Evolutionary conservation across 2,113 vertebrate genomes (phyloP).

Genomic region (Sciurus niger): DNA sequence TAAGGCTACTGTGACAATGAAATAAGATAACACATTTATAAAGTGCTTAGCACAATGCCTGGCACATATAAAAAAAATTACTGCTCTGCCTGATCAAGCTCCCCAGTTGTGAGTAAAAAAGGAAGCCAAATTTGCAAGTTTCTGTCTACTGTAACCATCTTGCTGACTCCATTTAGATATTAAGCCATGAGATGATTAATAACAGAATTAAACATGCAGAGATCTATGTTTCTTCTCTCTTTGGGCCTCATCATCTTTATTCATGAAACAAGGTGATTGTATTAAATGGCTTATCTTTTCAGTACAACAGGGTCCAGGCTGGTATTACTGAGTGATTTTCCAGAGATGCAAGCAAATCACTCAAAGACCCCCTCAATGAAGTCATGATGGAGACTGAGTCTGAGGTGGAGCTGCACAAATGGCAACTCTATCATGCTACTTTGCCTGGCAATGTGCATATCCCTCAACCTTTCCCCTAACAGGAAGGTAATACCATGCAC

Average conservation of each 20-base stretch:
- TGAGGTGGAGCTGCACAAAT: not conserved
- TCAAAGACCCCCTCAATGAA: not conserved
- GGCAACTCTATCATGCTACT: not conserved
- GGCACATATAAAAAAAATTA: not conserved
- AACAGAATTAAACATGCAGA: not conserved
- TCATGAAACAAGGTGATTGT: not conserved
- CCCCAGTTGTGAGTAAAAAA: not conserved
- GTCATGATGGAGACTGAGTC: too few species aligned
- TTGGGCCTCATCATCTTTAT: not conserved
- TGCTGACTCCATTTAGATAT: not conserved
- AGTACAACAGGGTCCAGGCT: not conserved
- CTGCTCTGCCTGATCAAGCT: not conserved
- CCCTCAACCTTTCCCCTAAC: not conserved
- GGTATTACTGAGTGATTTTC: not conserved
- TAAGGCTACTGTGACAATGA: constrained; percentile 40
- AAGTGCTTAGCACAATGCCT: not conserved
- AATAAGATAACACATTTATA: not conserved
- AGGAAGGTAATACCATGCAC: not conserved
- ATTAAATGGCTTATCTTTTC: not conserved
- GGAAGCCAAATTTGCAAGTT: not conserved
- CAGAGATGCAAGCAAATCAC: not conserved
- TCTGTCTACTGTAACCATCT: not conserved
- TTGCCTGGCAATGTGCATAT: not conserved
- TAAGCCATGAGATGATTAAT: not conserved
- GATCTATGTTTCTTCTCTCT: not conserved